phyloP scores from a whole-genome alignment of 2,797 vertebrate genomes.

The Malurus leucopterus region DNA sequence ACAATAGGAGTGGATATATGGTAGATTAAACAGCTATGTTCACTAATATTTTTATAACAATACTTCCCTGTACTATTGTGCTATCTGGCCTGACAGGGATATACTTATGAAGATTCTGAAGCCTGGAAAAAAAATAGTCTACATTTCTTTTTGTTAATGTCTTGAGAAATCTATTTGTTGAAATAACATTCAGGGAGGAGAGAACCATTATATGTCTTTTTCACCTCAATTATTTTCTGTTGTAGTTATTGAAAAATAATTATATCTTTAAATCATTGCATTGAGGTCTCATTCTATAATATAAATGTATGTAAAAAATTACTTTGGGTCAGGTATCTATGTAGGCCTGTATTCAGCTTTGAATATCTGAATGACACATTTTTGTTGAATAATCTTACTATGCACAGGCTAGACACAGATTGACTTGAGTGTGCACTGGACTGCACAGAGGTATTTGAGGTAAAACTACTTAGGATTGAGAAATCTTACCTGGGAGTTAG shows the following conservation, averaged over 20 bases:
- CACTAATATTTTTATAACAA: neutral
- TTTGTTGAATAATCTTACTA: neutral
- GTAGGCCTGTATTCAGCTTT: neutral
- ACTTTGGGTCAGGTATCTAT: neutral
- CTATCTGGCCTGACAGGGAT: neutral
- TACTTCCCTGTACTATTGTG: neutral
- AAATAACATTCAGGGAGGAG: neutral
- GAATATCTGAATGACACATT: neutral
- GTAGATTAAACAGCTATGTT: conserved; percentile 3
- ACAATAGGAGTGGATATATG: neutral
- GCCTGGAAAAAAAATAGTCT: neutral
- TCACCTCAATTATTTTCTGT: neutral
- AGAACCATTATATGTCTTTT: neutral
- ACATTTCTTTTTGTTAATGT: neutral
- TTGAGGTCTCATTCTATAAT: neutral
- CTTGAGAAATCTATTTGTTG: neutral
- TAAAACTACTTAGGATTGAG: neutral
- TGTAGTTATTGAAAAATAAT: neutral
- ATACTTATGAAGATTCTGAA: neutral
- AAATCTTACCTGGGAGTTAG: neutral
- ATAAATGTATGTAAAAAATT: neutral
- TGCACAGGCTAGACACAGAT: neutral
- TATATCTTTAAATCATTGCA: neutral
- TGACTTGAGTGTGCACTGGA: neutral
- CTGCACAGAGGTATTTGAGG: neutral